Evolutionary conservation across 2,797 vertebrate genomes (phyloP).

Genomic region (Rousettus madagascariensis): DNA sequence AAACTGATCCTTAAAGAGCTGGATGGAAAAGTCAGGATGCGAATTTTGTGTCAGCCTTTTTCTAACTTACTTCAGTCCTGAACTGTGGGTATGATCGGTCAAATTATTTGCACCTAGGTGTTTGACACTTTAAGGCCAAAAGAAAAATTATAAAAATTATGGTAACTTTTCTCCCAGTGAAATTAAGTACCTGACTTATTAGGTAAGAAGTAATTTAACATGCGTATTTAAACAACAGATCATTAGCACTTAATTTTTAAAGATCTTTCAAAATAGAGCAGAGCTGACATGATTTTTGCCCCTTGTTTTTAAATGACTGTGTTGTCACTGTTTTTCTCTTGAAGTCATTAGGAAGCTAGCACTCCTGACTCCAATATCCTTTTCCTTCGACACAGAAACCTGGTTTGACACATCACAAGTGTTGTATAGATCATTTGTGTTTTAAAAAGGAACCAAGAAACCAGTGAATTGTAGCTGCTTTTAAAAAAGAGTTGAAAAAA

Average conservation of each 20-base stretch:
- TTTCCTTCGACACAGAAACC: slow-evolving; percentile 64
- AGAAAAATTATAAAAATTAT: neutral
- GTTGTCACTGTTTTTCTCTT: slow-evolving; percentile 17
- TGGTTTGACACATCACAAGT: slow-evolving; percentile 46
- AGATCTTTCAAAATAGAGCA: neutral
- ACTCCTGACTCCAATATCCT: slow-evolving; percentile 53
- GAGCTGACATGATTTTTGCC: neutral
- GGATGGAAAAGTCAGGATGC: neutral
- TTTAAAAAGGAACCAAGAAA: slow-evolving; percentile 66
- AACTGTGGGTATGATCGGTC: neutral
- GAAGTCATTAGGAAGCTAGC: neutral
- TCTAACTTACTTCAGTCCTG: neutral
- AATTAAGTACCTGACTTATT: slow-evolving; percentile 38
- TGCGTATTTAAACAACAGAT: slow-evolving; percentile 36
- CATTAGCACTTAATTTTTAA: slow-evolving; percentile 1
- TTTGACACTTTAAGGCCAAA: neutral
- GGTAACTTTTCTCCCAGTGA: neutral
- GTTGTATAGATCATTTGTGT: slow-evolving; percentile 68
- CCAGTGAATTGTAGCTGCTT: slow-evolving; percentile 79
- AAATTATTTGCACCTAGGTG: neutral
- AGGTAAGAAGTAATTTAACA: neutral
- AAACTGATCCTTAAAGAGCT: neutral
- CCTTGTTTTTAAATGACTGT: neutral
- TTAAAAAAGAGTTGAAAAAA: slow-evolving; percentile 77
- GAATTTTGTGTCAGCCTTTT: neutral